These are phyloP conservation scores for Meriones unguiculatus DNA, from an alignment of 2,113 vertebrate genomes.

Conservation along the genomic window DNA sequence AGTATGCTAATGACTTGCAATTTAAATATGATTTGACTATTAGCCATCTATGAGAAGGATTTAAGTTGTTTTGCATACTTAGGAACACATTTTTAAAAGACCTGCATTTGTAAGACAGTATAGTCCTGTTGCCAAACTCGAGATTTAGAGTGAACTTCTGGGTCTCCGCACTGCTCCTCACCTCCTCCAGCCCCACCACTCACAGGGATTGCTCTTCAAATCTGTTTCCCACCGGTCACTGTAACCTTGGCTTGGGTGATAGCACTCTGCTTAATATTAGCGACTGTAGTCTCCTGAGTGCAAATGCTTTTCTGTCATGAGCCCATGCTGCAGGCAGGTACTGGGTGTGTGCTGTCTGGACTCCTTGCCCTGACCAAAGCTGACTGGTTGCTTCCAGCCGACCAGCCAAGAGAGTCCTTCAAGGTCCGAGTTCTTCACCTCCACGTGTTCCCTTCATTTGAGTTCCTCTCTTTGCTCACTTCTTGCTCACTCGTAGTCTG, in stretches of 20 bases:
- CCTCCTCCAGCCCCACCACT: not conserved
- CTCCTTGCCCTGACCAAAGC: not conserved
- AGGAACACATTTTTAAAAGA: not conserved
- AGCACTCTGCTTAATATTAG: not conserved
- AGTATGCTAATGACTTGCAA: not conserved
- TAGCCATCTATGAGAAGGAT: not conserved
- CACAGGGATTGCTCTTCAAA: not conserved
- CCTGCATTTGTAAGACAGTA: not conserved
- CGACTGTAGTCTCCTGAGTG: not conserved
- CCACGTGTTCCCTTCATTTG: not conserved
- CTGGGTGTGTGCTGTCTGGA: not conserved
- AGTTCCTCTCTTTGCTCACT: not conserved
- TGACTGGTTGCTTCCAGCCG: not conserved
- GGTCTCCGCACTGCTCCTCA: not conserved
- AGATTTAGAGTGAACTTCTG: not conserved
- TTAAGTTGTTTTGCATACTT: not conserved
- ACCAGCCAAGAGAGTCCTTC: no score
- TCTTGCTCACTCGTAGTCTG: not conserved
- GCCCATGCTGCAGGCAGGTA: not conserved
- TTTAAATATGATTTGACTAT: slow-evolving; percentile 7
- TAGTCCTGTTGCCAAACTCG: not conserved
- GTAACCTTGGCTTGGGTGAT: not conserved
- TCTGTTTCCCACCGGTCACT: not conserved
- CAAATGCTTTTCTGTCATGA: not conserved
- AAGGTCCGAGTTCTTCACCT: not conserved